phyloP scores from a whole-genome alignment of 2,797 vertebrate species.

The Trematomus bernacchii region DNA sequence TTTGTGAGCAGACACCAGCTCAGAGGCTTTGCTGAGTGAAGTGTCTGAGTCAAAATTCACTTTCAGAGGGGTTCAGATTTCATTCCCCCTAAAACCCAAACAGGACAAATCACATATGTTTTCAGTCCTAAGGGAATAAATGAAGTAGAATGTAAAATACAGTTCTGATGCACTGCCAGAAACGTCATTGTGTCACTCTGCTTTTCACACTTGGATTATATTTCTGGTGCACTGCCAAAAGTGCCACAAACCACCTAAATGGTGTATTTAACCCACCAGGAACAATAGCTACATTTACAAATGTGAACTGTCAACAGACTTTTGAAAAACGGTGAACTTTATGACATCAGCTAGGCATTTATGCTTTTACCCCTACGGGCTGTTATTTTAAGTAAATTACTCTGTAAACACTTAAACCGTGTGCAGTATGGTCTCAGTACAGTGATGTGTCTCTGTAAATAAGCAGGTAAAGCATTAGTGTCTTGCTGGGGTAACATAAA shows the following conservation, averaged over 20 bases:
- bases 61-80: constrained; percentile 45
- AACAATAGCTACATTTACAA: constrained; percentile 3
- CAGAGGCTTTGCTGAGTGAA: constrained; percentile 14
- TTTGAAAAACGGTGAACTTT: neutral
- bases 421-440: neutral
- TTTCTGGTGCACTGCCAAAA: neutral
- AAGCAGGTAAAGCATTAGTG: neutral
- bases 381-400: neutral
- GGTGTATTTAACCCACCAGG: neutral
- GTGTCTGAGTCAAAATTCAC: constrained; percentile 27
- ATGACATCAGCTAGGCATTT: neutral
- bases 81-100: neutral
- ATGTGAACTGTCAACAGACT: constrained; percentile 2
- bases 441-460: too few relatives aligned
- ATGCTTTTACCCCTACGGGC: neutral
- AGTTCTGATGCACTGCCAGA: neutral
- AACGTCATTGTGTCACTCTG: neutral
- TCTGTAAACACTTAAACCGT: neutral
- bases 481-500: neutral
- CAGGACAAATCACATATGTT: neutral
- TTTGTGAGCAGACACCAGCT: constrained; percentile 37
- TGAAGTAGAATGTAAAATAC: too few relatives aligned
- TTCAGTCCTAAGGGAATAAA: neutral
- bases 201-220: neutral
- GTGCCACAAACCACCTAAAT: constrained; percentile 3